Conservation (phyloP, 2,797 vertebrate species). For the Myotis findleyi region DNA sequence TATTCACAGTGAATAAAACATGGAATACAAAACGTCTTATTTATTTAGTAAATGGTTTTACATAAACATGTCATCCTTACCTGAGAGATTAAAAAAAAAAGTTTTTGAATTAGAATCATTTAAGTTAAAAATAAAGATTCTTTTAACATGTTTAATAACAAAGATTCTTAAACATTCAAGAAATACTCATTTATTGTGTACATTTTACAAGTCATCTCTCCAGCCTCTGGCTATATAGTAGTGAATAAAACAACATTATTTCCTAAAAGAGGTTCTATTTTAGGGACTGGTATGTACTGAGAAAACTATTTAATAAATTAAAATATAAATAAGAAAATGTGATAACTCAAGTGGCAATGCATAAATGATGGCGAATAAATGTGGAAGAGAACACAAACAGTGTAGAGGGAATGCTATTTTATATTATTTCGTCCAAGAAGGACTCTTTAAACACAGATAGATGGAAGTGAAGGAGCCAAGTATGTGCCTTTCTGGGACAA, state of each 20-base stretch:
- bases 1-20: slow-evolving; percentile 85
- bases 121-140: background rate
- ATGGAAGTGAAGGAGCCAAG: accelerated
- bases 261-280: background rate
- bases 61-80: background rate
- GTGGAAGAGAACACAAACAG: background rate
- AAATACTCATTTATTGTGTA: background rate
- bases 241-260: background rate
- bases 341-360: background rate
- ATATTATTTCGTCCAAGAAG: background rate
- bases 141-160: background rate
- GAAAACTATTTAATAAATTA: background rate
- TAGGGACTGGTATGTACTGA: background rate
- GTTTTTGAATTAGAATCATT: background rate
- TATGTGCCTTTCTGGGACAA: background rate
- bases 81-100: background rate
- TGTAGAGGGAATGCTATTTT: background rate
- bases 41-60: background rate
- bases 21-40: slow-evolving; percentile 79
- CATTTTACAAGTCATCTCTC: background rate
- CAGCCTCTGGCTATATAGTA: background rate
- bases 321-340: background rate
- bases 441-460: background rate
- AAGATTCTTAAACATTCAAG: background rate
- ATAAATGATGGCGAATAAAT: background rate